These are phyloP conservation scores for Varanus komodoensis DNA, from an alignment of 2,113 vertebrate species.

Conservation along the genomic window DNA sequence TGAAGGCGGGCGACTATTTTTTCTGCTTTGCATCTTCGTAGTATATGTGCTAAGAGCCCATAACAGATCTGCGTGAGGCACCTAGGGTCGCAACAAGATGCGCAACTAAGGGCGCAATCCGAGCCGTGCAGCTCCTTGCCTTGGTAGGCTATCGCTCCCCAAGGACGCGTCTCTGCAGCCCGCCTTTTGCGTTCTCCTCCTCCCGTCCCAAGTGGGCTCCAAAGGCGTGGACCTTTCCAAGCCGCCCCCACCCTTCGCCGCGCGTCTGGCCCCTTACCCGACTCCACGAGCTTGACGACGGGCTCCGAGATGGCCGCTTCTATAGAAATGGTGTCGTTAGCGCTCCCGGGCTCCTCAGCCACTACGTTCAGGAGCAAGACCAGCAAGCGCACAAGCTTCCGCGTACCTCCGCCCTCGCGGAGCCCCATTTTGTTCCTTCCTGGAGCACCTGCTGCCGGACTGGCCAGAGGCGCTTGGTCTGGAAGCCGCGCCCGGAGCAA, in stretches of 20 bases:
- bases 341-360: neutral
- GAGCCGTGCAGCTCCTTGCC: no score
- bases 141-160: neutral
- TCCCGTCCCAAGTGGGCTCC: neutral
- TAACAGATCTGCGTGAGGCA: neutral
- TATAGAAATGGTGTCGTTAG: neutral
- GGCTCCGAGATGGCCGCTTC: neutral
- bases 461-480: neutral
- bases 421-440: neutral
- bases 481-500: neutral
- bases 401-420: neutral
- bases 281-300: neutral
- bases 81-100: no score
- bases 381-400: neutral
- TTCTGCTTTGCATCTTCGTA: neutral
- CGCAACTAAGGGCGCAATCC: no score
- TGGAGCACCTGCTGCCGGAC: neutral
- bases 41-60: no score
- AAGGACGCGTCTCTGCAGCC: neutral
- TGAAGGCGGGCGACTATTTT: neutral
- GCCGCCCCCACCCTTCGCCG: neutral
- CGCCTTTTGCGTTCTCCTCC: neutral
- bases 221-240: neutral
- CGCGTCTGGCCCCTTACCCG: constrained; percentile 20
- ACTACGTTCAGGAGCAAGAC: neutral